Percentiles rank a stretch among this genome's conserved stretches.
Evolutionary conservation across 1,140 invertebrate genomes (phyloP).

Genomic region (Drosophila lini): DNA sequence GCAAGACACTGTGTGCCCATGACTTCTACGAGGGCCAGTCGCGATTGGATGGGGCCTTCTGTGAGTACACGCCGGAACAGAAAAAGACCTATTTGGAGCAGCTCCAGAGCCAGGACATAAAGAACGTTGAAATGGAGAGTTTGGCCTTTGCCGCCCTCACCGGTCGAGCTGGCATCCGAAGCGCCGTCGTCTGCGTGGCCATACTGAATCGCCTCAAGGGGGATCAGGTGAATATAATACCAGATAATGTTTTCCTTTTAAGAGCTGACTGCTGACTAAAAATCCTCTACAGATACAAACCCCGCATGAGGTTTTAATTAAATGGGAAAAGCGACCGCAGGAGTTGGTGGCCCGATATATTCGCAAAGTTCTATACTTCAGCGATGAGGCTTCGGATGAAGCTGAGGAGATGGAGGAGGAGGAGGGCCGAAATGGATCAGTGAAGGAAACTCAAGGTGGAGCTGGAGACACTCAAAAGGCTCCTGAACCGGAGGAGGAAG

Average conservation of each 20-base stretch:
- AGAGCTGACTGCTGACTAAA: too few species aligned
- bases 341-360: constrained; percentile 53
- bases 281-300: constrained; percentile 29
- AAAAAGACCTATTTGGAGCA: constrained; percentile 93
- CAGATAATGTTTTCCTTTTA: not conserved
- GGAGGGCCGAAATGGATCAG: too few species aligned
- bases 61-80: constrained; percentile 93
- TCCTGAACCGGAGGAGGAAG: not conserved
- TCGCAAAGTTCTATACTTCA: constrained; percentile 26
- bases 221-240: constrained; percentile 88
- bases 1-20: constrained; percentile 96
- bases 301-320: not conserved
- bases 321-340: constrained; percentile 43
- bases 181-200: constrained; percentile 95
- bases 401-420: constrained; percentile 1
- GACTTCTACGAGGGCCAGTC: constrained; percentile 95
- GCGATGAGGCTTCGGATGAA: not conserved
- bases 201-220: constrained; percentile 95
- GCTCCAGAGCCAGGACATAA: constrained; percentile 90
- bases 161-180: constrained; percentile 92
- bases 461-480: constrained; percentile 22
- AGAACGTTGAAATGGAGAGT: constrained; percentile 99
- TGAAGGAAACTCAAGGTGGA: not conserved
- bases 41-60: constrained; percentile 97
- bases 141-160: constrained; percentile 93